Evolutionary conservation across 1,140 invertebrate species (phyloP).

Genomic region (Gyrodactylus bullatarudis): DNA sequence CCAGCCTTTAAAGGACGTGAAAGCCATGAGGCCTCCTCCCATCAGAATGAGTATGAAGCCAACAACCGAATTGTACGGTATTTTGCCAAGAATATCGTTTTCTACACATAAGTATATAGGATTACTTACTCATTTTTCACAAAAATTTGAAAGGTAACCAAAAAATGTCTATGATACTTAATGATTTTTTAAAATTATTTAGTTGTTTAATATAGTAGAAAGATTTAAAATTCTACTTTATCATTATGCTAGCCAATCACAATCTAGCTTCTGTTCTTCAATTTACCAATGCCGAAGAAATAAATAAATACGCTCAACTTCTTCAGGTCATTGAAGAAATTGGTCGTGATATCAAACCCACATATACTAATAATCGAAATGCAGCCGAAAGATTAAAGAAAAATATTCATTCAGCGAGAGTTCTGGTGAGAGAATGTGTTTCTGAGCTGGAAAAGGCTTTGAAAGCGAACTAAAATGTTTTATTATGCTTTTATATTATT

Average conservation of each 20-base stretch:
- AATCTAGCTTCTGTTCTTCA: neutral
- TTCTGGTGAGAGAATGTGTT: conserved; percentile 6
- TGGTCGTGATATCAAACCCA: conserved; percentile 5
- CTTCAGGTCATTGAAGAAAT: conserved; percentile 8
- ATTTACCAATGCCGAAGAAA: neutral
- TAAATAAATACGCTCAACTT: conserved; percentile 3
- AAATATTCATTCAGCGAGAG: conserved; percentile 6
- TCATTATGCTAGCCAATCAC: neutral
- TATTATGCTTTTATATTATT: too few species aligned
- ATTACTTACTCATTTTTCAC: neutral
- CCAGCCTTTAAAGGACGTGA: neutral
- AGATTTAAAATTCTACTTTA: too few species aligned
- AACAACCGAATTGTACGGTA: neutral
- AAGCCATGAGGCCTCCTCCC: neutral
- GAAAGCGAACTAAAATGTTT: too few species aligned
- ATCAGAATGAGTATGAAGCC: neutral
- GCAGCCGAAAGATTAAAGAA: conserved; percentile 7
- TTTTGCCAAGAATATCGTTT: neutral
- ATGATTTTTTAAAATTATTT: too few species aligned
- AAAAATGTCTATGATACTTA: neutral
- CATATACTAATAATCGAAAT: conserved; percentile 7
- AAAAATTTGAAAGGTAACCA: neutral
- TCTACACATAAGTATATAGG: neutral
- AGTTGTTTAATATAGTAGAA: too few species aligned
- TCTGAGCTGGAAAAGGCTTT: conserved; percentile 1